Evolutionary conservation across 2,797 vertebrate species (phyloP).

Genomic region (Carapus acus): DNA sequence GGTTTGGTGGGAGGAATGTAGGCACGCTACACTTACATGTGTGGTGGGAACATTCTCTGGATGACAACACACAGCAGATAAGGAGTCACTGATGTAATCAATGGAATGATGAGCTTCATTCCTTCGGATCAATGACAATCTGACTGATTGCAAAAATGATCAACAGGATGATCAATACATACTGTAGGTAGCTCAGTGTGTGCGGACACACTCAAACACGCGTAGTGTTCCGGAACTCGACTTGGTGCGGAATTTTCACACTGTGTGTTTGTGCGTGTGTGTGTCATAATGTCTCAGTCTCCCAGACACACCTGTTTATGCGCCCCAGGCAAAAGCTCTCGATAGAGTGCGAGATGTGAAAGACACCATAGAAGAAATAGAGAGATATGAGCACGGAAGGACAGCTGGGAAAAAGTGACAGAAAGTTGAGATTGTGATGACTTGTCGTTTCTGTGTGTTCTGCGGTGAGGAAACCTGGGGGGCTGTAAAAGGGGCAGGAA

Average conservation of each 20-base stretch:
- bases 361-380: background rate
- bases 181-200: too few relatives aligned
- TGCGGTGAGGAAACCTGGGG: constrained; percentile 27
- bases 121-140: background rate
- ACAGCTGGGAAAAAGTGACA: background rate
- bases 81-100: constrained; percentile 1
- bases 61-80: background rate
- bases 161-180: background rate
- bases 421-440: constrained; percentile 4
- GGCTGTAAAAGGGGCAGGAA: constrained; percentile 30
- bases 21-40: background rate
- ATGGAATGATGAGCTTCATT: background rate
- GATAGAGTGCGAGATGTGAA: background rate
- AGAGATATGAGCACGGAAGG: background rate
- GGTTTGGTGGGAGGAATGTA: too few relatives aligned
- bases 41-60: background rate
- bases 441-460: constrained; percentile 27
- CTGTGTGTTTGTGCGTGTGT: too few relatives aligned
- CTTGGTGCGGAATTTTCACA: too few relatives aligned
- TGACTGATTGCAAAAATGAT: background rate
- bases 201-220: background rate
- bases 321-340: background rate
- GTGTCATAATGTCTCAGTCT: too few relatives aligned
- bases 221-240: too few relatives aligned
- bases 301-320: background rate